phyloP scores from a whole-genome alignment of 2,888 invertebrate species.

The Thalpophila matura region DNA sequence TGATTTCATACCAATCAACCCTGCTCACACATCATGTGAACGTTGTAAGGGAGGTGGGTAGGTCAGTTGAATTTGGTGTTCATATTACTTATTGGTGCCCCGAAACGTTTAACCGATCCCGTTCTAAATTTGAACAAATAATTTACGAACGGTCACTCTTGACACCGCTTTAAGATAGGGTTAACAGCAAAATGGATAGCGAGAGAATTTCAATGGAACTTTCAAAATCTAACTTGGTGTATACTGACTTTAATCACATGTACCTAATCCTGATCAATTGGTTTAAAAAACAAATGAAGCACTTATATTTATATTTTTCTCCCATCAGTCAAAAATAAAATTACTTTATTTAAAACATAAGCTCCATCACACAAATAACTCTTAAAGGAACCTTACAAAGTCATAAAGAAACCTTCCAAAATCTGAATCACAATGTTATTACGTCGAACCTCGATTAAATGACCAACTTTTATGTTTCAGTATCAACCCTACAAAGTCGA shows the following conservation, averaged over 20 bases:
- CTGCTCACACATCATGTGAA: background rate
- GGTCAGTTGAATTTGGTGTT: constrained; percentile 68
- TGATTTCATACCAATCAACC: constrained; percentile 35
- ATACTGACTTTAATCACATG: background rate
- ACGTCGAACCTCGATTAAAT: background rate
- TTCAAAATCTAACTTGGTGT: background rate
- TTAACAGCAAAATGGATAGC: constrained; percentile 58
- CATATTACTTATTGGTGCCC: constrained; percentile 89
- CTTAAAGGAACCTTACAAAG: too few species aligned
- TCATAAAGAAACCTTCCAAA: background rate
- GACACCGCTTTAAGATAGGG: constrained; percentile 78
- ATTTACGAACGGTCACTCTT: constrained; percentile 89
- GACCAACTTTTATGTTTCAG: constrained; percentile 3
- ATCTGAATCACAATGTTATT: background rate
- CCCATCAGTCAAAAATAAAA: too few species aligned
- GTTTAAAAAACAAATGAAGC: background rate
- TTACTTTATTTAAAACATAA: too few species aligned
- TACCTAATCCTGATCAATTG: constrained; percentile 9
- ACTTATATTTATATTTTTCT: too few species aligned
- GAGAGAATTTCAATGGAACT: constrained; percentile 10
- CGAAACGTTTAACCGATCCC: constrained; percentile 89
- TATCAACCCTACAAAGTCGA: constrained; percentile 71
- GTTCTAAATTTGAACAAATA: constrained; percentile 90
- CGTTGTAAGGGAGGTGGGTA: constrained; percentile 32
- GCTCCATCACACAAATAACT: too few species aligned